Evolutionary conservation across 2,888 invertebrate genomes (phyloP).

Genomic region (Heteropelma amictum): DNA sequence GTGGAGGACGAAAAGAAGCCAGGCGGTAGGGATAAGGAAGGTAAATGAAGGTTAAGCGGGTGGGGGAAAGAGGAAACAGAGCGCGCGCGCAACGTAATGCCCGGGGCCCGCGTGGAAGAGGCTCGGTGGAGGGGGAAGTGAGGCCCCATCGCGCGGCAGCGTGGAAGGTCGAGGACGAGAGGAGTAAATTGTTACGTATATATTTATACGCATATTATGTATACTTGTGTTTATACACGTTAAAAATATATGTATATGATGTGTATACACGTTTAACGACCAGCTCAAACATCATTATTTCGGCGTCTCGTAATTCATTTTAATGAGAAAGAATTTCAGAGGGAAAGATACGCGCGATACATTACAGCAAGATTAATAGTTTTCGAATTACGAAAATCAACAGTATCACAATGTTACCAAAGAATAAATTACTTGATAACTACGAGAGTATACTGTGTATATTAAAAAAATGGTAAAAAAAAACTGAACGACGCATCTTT

Average conservation of each 20-base stretch:
- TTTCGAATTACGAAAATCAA: conserved; percentile 2
- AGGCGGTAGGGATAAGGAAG: conserved; percentile 50
- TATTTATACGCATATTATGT: neutral
- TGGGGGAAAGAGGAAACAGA: conserved; percentile 43
- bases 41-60: conserved; percentile 57
- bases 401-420: neutral
- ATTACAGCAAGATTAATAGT: conserved; percentile 8
- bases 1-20: conserved; percentile 48
- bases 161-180: conserved; percentile 60
- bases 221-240: neutral
- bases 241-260: neutral
- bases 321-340: neutral
- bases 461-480: neutral
- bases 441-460: neutral
- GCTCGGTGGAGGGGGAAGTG: conserved; percentile 29
- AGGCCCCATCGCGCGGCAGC: conserved; percentile 37
- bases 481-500: neutral
- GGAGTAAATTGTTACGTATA: conserved; percentile 35
- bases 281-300: conserved; percentile 33
- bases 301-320: conserved; percentile 18
- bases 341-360: neutral
- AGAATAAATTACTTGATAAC: neutral
- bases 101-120: conserved; percentile 35
- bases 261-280: neutral
- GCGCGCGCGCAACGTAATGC: conserved; percentile 38